These are phyloP conservation scores for Anabacerthia variegaticeps DNA, from an alignment of 2,797 vertebrate genomes.

Conservation along the genomic window DNA sequence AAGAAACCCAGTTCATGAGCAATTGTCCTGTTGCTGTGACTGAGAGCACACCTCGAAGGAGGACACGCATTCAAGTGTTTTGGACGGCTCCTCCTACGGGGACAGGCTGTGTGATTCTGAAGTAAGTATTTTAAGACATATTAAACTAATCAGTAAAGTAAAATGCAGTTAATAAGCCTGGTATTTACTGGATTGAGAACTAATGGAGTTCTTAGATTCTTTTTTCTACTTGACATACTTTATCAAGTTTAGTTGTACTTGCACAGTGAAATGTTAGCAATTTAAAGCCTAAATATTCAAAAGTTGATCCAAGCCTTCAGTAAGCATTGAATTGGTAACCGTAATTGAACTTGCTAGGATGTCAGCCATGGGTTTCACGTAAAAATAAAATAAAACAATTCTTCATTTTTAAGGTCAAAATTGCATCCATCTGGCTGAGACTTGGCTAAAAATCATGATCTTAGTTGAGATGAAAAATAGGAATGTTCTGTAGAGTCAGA, in stretches of 20 bases:
- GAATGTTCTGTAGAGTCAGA: background rate
- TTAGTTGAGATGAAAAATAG: background rate
- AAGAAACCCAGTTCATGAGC: conserved; percentile 97
- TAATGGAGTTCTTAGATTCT: background rate
- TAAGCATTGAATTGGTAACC: background rate
- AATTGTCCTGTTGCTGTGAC: conserved; percentile 96
- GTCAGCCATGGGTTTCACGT: background rate
- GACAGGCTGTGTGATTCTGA: conserved; percentile 90
- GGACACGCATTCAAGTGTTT: conserved; percentile 93
- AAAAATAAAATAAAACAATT: background rate
- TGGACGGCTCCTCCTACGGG: conserved; percentile 91
- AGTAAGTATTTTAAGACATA: conserved; percentile 81
- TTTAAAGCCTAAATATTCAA: background rate
- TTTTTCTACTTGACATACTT: background rate
- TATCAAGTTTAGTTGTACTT: background rate
- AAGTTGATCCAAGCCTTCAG: background rate
- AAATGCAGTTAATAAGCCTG: background rate
- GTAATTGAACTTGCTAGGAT: background rate
- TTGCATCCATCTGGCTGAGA: background rate
- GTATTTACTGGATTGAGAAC: background rate
- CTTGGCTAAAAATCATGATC: background rate
- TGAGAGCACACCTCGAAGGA: conserved; percentile 92
- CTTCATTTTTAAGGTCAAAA: background rate
- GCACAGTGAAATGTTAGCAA: background rate
- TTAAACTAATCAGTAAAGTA: background rate